Conservation (phyloP, 2,888 invertebrate species). For the Himalopsyche kuldschensis region DNA sequence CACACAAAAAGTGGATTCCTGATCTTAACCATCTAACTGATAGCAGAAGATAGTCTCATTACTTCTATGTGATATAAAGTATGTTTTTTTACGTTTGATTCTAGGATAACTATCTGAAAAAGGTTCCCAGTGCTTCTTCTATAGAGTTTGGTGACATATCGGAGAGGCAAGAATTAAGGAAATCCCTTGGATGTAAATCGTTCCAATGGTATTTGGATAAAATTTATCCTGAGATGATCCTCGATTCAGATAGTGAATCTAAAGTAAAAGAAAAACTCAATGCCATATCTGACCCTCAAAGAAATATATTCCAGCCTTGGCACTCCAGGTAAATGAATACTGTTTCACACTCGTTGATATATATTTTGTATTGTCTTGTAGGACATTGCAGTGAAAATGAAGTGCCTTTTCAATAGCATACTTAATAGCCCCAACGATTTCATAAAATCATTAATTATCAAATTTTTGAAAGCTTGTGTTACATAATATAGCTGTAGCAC, state of each 20-base stretch:
- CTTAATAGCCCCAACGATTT: too few species aligned
- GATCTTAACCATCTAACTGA: too few species aligned
- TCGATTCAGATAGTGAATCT: conserved; percentile 62
- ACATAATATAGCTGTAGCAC: too few species aligned
- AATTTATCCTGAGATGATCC: conserved; percentile 78
- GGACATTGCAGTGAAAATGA: too few species aligned
- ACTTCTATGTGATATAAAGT: not conserved
- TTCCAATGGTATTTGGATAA: conserved; percentile 88
- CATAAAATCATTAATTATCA: too few species aligned
- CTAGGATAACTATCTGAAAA: conserved; percentile 75
- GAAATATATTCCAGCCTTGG: conserved; percentile 77
- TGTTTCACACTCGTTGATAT: too few species aligned
- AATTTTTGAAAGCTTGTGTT: too few species aligned
- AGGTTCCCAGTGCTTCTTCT: conserved; percentile 63
- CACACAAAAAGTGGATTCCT: too few species aligned
- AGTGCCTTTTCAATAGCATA: too few species aligned
- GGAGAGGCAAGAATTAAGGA: conserved; percentile 70
- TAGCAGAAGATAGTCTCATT: not conserved
- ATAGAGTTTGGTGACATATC: conserved; percentile 78
- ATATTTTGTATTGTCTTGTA: too few species aligned
- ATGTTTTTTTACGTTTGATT: conserved; percentile 41
- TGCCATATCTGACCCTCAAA: conserved; percentile 61
- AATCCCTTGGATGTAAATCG: conserved; percentile 74
- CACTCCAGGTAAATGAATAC: conserved; percentile 62
- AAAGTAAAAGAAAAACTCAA: conserved; percentile 63